These are phyloP conservation scores for Drosophila ustulata DNA, from an alignment of 2,888 invertebrate species.

Conservation along the genomic window DNA sequence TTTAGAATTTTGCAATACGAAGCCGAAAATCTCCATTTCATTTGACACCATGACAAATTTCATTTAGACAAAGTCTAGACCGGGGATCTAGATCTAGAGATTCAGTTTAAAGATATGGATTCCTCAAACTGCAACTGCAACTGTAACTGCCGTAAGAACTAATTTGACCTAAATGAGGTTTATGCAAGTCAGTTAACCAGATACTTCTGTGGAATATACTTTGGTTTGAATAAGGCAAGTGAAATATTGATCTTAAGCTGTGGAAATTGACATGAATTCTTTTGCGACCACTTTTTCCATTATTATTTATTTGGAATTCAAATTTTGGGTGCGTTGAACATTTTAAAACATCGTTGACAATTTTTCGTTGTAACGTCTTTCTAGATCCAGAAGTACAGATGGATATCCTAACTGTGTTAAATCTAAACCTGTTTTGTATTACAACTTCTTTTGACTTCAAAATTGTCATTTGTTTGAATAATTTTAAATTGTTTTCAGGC, in stretches of 20 bases:
- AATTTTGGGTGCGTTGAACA: not conserved
- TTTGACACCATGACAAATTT: slow-evolving; percentile 51
- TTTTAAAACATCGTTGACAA: not conserved
- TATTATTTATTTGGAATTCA: not conserved
- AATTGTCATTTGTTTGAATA: not conserved
- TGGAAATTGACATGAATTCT: not conserved
- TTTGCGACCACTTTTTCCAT: not conserved
- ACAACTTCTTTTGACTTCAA: not conserved
- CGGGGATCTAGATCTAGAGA: slow-evolving; percentile 25
- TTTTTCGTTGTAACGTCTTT: not conserved
- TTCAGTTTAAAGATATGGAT: slow-evolving; percentile 11
- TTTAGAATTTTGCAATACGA: slow-evolving; percentile 40
- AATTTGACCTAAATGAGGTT: slow-evolving; percentile 4
- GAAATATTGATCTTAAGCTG: not conserved
- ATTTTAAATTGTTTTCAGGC: not conserved
- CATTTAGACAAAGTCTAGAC: slow-evolving; percentile 28
- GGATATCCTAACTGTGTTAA: not conserved
- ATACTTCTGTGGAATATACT: not conserved
- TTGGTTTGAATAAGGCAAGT: not conserved
- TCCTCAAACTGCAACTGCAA: slow-evolving; percentile 10
- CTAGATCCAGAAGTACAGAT: not conserved
- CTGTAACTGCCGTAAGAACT: slow-evolving; percentile 16
- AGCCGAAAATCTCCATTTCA: slow-evolving; percentile 18
- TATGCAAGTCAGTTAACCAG: slow-evolving; percentile 47
- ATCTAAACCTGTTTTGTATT: not conserved